A percentile compares a stretch with the other conserved stretches of the same genome.
Evolutionary conservation across 2,888 invertebrate genomes (phyloP).

Genomic region (Prosapia bicincta): DNA sequence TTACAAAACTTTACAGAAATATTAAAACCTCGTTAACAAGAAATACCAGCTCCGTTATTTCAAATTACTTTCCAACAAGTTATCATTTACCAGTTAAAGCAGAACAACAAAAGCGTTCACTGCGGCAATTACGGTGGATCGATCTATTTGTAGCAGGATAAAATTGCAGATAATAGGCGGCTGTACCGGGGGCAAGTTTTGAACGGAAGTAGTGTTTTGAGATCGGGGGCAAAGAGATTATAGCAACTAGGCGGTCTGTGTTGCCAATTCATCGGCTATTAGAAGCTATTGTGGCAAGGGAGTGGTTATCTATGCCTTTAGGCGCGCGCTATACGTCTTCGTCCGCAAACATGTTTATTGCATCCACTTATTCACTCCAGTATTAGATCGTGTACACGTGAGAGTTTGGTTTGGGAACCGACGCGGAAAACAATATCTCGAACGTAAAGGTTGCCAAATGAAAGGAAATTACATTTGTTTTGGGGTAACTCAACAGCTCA

Average conservation of each 20-base stretch:
- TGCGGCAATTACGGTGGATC: neutral
- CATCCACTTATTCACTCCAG: no score
- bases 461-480: no score
- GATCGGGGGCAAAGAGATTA: neutral
- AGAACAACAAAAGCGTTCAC: neutral
- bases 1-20: no score
- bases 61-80: neutral
- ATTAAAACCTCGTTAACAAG: no score
- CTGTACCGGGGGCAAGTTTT: neutral
- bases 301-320: neutral
- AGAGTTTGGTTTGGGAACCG: no score
- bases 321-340: no score
- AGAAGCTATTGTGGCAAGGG: neutral
- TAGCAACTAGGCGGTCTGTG: neutral
- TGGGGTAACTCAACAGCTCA: no score
- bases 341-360: no score
- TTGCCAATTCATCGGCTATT: neutral
- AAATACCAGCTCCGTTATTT: neutral
- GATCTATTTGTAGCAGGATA: neutral
- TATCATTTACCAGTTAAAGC: neutral
- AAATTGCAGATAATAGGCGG: neutral
- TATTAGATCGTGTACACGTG: no score
- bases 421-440: no score
- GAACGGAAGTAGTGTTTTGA: neutral
- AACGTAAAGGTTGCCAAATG: no score